Percentiles rank a stretch among this genome's conserved stretches.
These are phyloP conservation scores for Samia ricini DNA, from an alignment of 1,140 invertebrate species.

Conservation along the genomic window DNA sequence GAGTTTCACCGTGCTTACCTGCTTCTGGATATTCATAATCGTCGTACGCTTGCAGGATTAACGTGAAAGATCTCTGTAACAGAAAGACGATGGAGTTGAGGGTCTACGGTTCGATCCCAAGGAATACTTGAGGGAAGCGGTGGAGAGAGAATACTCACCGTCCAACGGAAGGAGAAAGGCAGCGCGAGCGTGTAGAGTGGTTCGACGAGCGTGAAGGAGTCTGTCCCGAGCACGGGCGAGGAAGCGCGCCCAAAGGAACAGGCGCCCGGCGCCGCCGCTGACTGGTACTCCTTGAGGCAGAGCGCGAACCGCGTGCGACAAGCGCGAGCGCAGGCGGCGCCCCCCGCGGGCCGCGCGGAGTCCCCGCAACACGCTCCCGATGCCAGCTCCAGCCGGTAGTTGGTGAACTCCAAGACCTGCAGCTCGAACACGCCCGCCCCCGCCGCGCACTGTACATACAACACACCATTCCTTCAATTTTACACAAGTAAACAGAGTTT, in stretches of 20 bases:
- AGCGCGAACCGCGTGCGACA: conserved; percentile 92
- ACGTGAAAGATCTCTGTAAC: conserved; percentile 91
- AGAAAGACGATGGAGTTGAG: conserved; percentile 13
- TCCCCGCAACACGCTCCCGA: conserved; percentile 90
- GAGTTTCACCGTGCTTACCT: conserved; percentile 73
- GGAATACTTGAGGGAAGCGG: not conserved
- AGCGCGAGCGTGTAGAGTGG: conserved; percentile 87
- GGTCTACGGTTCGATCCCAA: not conserved
- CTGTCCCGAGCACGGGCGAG: conserved; percentile 90
- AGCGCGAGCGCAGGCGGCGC: conserved; percentile 76
- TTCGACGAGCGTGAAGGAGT: conserved; percentile 91
- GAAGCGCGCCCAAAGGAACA: conserved; percentile 94
- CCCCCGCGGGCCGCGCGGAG: conserved; percentile 81
- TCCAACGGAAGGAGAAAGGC: conserved; percentile 94
- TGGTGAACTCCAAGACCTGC: conserved; percentile 93
- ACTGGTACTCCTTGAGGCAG: conserved; percentile 95
- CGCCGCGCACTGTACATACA: conserved; percentile 79
- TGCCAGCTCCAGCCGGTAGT: conserved; percentile 88
- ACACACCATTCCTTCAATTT: not conserved
- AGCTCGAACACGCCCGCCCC: conserved; percentile 94
- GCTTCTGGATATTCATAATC: conserved; percentile 84
- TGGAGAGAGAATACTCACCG: conserved; percentile 81
- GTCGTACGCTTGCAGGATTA: conserved; percentile 94
- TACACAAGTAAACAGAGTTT: not conserved
- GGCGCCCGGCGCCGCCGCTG: conserved; percentile 87